phyloP scores from a whole-genome alignment of 2,888 invertebrate genomes.

The Lepidonotus clava region DNA sequence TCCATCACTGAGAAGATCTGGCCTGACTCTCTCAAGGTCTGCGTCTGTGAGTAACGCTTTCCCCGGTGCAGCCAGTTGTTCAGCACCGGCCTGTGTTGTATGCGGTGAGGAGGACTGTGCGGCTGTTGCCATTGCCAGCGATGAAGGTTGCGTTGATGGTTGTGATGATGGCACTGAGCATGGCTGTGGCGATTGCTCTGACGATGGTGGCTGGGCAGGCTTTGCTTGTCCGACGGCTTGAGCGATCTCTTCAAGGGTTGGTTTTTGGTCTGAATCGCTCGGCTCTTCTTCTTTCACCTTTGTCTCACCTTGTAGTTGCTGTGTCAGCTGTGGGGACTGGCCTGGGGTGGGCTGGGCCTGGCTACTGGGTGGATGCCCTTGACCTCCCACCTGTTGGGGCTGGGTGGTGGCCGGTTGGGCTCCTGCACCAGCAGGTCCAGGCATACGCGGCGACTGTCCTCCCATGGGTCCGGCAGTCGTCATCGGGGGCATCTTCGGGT shows the following conservation, averaged over 20 bases:
- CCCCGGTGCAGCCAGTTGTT: background rate
- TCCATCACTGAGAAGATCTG: conserved; percentile 47
- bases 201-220: background rate
- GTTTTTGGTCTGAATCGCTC: background rate
- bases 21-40: background rate
- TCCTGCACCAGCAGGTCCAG: too few relatives aligned
- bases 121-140: background rate
- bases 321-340: conserved; percentile 39
- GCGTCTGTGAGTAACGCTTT: conserved; percentile 28
- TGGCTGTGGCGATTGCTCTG: background rate
- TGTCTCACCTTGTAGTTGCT: background rate
- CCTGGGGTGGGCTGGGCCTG: background rate
- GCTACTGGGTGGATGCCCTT: background rate
- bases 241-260: too few relatives aligned
- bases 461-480: background rate
- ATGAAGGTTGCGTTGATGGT: background rate
- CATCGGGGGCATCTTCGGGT: background rate
- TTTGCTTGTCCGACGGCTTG: background rate
- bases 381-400: too few relatives aligned
- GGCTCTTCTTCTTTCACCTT: background rate
- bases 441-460: background rate
- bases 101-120: background rate
- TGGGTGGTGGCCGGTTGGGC: too few relatives aligned
- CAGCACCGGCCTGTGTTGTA: background rate
- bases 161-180: background rate